Evolutionary conservation across 1,140 invertebrate species (phyloP).

Genomic region (Chelonus insularis): DNA sequence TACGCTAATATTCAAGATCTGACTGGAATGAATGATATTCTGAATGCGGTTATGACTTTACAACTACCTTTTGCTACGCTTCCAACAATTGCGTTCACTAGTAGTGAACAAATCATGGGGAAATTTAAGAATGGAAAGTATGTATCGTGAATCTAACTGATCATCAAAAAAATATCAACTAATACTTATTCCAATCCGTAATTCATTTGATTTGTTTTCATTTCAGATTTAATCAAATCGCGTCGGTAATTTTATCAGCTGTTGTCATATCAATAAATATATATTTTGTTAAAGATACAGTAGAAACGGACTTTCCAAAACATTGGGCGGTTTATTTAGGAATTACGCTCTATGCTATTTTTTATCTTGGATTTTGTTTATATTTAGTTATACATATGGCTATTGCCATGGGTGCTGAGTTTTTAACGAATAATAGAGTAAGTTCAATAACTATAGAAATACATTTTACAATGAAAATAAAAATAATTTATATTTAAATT

Average conservation of each 20-base stretch:
- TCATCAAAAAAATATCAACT: too few species aligned
- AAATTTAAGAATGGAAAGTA: slow-evolving; percentile 78
- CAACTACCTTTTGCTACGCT: slow-evolving; percentile 84
- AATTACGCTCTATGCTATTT: slow-evolving; percentile 64
- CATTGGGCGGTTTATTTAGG: slow-evolving; percentile 61
- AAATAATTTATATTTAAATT: slow-evolving; percentile 20
- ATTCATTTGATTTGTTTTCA: too few species aligned
- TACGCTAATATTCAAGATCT: slow-evolving; percentile 75
- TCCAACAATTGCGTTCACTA: slow-evolving; percentile 87
- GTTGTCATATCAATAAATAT: slow-evolving; percentile 82
- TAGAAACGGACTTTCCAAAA: slow-evolving; percentile 59
- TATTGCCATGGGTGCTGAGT: slow-evolving; percentile 66
- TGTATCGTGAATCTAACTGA: slow-evolving; percentile 43
- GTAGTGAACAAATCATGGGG: slow-evolving; percentile 79
- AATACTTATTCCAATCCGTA: too few species aligned
- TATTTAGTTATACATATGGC: slow-evolving; percentile 75
- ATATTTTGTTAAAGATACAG: slow-evolving; percentile 74
- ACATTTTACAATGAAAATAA: not conserved
- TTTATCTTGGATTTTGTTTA: slow-evolving; percentile 72
- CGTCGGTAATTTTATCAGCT: slow-evolving; percentile 68
- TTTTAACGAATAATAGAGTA: slow-evolving; percentile 46
- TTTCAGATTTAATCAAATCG: slow-evolving; percentile 70
- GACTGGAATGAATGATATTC: slow-evolving; percentile 84
- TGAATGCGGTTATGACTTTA: slow-evolving; percentile 88
- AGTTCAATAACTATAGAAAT: slow-evolving; percentile 30